Base-by-base conservation (phyloP, 2,113 vertebrate species). In the Panthera tigris region DNA sequence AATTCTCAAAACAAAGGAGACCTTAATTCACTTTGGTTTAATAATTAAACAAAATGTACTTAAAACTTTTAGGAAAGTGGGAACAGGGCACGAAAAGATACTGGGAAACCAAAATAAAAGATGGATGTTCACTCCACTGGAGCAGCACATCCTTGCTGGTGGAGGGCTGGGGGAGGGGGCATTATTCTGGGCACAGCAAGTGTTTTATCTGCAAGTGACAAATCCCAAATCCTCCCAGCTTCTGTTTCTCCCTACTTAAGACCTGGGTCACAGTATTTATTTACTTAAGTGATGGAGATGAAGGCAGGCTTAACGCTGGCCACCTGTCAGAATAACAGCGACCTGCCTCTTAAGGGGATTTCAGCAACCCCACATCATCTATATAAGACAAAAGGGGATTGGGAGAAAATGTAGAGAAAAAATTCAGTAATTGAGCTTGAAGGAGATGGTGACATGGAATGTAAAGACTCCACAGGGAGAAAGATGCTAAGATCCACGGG, bases 201-300 rank as follows among this genome's bases (percentile, higher is more conserved):
- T 79, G 71, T 61, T 96, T 96, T 85, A 69, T 96, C 81, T 86
- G 63, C 87, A 79, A 48, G 4, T 7, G 71, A 92, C 94, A 96
- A 96, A 92, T 76, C 84, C 41, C n/a, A 78, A 95, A 80, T 88
- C 96, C 88, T 96, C 91, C 57, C 71, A 55, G 88, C 80, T 79
- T 93, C 88, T 33, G 36, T 91, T 89, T 95, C 95, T 95, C 57
- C 57, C 36, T 93, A 13, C 90, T 87, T 92, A 76, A 91, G 81
- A 90, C 87, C 83, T 84, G n/a, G 92, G 90, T 80, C 97, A 96
- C n/a, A 55, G 89, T 96, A 66, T 96, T 95, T 96, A 93, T 90
- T 97, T 93, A 91, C 85, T 93, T 94, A 84, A 41, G 66, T 33
- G 52, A 88, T 81, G 65, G 87, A 97, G 82, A 91, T n/a, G 91